Base-by-base conservation (phyloP, 2,113 vertebrate species). In the Sturnira hondurensis region DNA sequence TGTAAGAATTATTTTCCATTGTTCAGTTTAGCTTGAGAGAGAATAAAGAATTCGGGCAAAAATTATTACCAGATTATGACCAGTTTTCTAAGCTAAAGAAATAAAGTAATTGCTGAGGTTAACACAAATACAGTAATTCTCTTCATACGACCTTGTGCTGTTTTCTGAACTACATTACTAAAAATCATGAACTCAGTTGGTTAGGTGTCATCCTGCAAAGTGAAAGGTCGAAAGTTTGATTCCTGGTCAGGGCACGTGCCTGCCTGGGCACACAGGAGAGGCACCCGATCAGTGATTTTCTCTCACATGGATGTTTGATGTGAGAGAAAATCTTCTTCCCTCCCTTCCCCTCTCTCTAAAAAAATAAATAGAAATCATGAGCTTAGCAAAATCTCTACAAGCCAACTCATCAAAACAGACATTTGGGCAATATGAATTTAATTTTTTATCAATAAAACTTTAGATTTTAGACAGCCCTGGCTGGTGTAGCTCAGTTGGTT, bases 351-450 rank as follows among this genome's bases (percentile, higher is more conserved):
- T 61, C 61, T 61, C 9, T 61, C 26, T 61, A 61, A 61, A 63
- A 31, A 65, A 33, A 67, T 67, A n/a, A 12, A n/a, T 67, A 33
- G 47, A 76, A 74, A 91, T 87, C 87, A 74, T 85, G 95, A 96
- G 82, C 86, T 97, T 97, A 96, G 31, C 50, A 98, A 87, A 93
- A 93, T 96, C 89, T 90, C 95, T 97, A 93, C 93, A 98, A 96
- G 95, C 96, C 95, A 97, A 97, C 95, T 93, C 94, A 96, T 0
- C 2, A 20, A 96, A 97, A 88, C 84, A 97, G 98, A 96, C 96
- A 94, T 93, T 97, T 94, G 97, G 98, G 97, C 98, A 98, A 95
- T 97, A 97, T 97, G 96, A 98, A 97, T 98, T 98, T 97, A 97
- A 98, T 97, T 98, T 98, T 97, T 98, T 96, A 97, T 92, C 98